Base-by-base conservation (phyloP, 2,113 vertebrate genomes). In the Serinus canaria region DNA sequence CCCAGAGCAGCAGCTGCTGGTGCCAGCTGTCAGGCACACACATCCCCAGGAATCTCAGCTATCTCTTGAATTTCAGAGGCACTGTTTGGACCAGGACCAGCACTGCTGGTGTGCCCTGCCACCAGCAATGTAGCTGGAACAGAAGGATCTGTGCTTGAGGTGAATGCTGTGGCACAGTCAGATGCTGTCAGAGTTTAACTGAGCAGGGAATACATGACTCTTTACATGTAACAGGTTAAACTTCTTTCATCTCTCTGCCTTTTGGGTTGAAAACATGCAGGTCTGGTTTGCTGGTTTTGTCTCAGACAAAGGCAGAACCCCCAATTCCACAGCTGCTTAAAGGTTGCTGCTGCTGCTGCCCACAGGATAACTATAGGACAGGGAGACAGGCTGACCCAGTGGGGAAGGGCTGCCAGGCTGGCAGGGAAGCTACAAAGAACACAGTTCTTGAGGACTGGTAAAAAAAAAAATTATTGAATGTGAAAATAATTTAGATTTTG, bases 341-440 rank as follows among this genome's bases (percentile, higher is more conserved):
- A 44, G 13, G 5, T 6, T 19, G 12, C 14, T 5, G 41, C 35
- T 80, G 5, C 37, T 75, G 81, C 62, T 50, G 47, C 53, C 59
- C 3, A 1, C 0, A 0, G 35, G 28, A 8, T 28, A 21, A 19
- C 13, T 15, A 44, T 24, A 4, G 35, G 59, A 28, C 39, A n/a
- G 52, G 13, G 22, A 39, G 55, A 25, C 21, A 27, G 62, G 6
- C 37, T 21, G 52, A 11, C 33, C 7, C 3, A 10, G 2, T 1
- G 2, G 10, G 37, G 37, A 73, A 47, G 43, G 49, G 14, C 30
- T 62, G 16, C 59, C 53, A 23, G 63, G 10, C 25, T 52, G 30
- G 22, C 25, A 50, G 4, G 1, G 15, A 43, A 78, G 52, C 66
- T 62, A 47, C 4, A 0, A 59, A 58, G 31, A 56, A 73, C 18